phyloP scores from a whole-genome alignment of 2,888 invertebrate species.

The Scelioninae gen. 1 region DNA sequence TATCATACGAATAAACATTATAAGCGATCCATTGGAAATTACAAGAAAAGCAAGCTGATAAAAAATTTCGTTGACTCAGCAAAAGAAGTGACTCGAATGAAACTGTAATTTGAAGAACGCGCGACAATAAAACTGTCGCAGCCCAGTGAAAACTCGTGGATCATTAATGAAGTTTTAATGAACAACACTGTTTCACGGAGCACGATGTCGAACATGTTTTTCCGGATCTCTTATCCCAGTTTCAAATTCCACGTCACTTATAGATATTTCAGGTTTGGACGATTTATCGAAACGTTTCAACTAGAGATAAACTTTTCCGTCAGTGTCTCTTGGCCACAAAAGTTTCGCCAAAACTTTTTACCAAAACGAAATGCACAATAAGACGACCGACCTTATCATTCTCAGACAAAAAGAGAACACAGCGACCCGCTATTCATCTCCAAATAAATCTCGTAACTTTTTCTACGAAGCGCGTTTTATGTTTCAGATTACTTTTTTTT shows the following conservation, averaged over 20 bases:
- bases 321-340: neutral
- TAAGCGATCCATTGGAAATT: neutral
- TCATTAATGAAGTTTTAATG: slow-evolving; percentile 44
- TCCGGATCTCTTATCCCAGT: no score
- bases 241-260: no score
- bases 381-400: slow-evolving; percentile 42
- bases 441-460: slow-evolving; percentile 42
- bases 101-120: slow-evolving; percentile 27
- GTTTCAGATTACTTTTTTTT: slow-evolving; percentile 40
- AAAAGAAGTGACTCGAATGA: slow-evolving; percentile 16
- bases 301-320: slow-evolving; percentile 31
- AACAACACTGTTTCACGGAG: slow-evolving; percentile 11
- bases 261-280: no score
- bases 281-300: slow-evolving; percentile 32
- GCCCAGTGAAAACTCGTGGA: neutral
- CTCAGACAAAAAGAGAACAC: slow-evolving; percentile 40
- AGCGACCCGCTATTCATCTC: slow-evolving; percentile 40
- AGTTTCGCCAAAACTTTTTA: slow-evolving; percentile 21
- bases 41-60: neutral
- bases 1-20: no score
- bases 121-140: slow-evolving; percentile 8
- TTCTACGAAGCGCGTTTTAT: slow-evolving; percentile 29
- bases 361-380: slow-evolving; percentile 17
- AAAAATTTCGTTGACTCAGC: slow-evolving; percentile 26
- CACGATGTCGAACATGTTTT: slow-evolving; percentile 47